phyloP scores from a whole-genome alignment of 2,888 invertebrate genomes.

The Neoaliturus tenellus region DNA sequence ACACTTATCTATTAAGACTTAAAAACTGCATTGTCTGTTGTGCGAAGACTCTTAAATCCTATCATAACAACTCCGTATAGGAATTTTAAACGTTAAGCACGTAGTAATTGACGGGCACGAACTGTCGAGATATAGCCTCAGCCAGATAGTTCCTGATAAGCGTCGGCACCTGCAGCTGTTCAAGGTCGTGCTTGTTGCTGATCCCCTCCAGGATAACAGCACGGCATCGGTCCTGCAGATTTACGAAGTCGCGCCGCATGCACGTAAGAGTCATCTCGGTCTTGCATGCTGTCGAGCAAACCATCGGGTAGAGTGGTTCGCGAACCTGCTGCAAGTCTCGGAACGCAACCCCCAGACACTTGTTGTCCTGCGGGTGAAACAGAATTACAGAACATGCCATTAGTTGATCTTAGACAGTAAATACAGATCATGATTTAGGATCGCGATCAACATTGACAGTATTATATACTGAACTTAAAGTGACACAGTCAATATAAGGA shows the following conservation, averaged over 20 bases:
- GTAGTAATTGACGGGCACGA: slow-evolving; percentile 62
- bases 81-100: slow-evolving; percentile 61
- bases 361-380: no score
- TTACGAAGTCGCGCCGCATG: slow-evolving; percentile 79
- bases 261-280: slow-evolving; percentile 81
- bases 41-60: no score
- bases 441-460: no score
- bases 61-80: neutral
- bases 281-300: slow-evolving; percentile 85
- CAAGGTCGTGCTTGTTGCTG: slow-evolving; percentile 74
- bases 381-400: no score
- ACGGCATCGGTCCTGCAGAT: slow-evolving; percentile 81
- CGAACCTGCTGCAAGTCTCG: slow-evolving; percentile 78
- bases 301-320: slow-evolving; percentile 81
- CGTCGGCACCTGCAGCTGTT: slow-evolving; percentile 77
- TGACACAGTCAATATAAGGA: no score
- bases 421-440: no score
- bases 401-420: no score
- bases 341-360: slow-evolving; percentile 82
- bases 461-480: no score
- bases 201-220: slow-evolving; percentile 78
- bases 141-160: slow-evolving; percentile 76
- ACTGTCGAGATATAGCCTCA: slow-evolving; percentile 72
- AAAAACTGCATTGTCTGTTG: no score
- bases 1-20: no score